Evolutionary conservation across 2,888 invertebrate species (phyloP).

Genomic region (Scelioninae gen. 1): DNA sequence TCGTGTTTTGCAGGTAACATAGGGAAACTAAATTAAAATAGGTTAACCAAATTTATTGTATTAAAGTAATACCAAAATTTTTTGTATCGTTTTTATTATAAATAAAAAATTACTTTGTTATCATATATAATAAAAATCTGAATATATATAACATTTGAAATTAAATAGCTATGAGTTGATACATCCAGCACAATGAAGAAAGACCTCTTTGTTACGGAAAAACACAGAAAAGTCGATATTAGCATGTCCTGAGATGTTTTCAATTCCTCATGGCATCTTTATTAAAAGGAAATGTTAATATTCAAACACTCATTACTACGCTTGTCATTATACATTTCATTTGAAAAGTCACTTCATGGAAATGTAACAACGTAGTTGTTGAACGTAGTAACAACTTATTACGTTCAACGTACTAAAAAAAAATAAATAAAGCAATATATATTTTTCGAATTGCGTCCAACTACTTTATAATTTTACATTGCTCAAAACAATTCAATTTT

Average conservation of each 20-base stretch:
- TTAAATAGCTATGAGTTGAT: neutral
- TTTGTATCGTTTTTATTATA: too few relatives aligned
- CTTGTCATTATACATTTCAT: neutral
- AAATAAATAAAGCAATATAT: neutral
- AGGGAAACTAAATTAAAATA: too few relatives aligned
- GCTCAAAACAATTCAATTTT: neutral
- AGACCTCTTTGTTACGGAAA: conserved; percentile 9
- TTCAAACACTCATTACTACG: conserved; percentile 10
- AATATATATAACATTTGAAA: too few relatives aligned
- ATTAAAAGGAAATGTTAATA: conserved; percentile 1
- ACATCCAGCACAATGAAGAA: neutral
- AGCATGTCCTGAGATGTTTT: neutral
- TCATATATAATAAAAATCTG: too few relatives aligned
- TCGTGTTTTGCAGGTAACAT: neutral
- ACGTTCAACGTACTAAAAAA: neutral
- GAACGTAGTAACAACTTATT: too few relatives aligned
- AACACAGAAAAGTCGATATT: conserved; percentile 11
- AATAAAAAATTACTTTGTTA: too few relatives aligned
- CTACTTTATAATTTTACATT: neutral
- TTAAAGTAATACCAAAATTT: too few relatives aligned
- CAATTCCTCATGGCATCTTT: neutral
- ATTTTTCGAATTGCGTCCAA: neutral
- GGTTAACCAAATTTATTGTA: too few relatives aligned
- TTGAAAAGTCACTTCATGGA: neutral
- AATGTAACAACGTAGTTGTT: too few relatives aligned